These are phyloP conservation scores for Pipra filicauda DNA, from an alignment of 2,113 vertebrate species.

Conservation along the genomic window DNA sequence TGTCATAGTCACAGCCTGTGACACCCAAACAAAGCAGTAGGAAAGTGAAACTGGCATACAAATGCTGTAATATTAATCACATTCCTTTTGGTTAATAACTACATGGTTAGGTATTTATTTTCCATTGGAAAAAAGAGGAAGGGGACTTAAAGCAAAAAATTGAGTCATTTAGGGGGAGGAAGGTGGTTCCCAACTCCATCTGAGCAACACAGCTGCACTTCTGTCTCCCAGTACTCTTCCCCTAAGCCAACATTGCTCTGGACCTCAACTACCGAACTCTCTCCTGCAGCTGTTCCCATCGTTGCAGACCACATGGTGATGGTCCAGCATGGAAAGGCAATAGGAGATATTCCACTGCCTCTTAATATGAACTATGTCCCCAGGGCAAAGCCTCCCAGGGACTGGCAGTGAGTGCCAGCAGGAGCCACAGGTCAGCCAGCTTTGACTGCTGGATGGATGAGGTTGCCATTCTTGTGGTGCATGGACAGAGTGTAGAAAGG, in stretches of 20 bases:
- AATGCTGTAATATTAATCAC: slow-evolving; percentile 33
- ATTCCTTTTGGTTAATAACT: background rate
- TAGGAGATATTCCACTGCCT: background rate
- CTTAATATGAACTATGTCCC: background rate
- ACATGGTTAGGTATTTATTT: background rate
- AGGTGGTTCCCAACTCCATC: background rate
- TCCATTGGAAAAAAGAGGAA: background rate
- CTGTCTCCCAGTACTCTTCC: background rate
- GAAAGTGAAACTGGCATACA: slow-evolving; percentile 8
- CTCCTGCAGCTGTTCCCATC: background rate
- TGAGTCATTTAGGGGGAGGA: background rate
- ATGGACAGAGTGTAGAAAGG: background rate
- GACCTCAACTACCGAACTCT: background rate
- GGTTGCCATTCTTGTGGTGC: accelerated
- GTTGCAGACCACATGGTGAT: accelerated
- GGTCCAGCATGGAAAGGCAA: background rate
- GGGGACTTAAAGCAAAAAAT: background rate
- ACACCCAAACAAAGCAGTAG: slow-evolving; percentile 68
- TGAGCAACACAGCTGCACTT: background rate
- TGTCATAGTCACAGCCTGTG: slow-evolving; percentile 68
- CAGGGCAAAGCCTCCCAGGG: background rate
- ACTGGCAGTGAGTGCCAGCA: background rate
- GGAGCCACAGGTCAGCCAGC: background rate
- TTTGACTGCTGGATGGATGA: background rate
- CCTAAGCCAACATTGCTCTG: accelerated